Evolutionary conservation across 2,888 invertebrate species (phyloP), one percentile per base, ranked within the genome.

Genomic region (Odontocolon sp.): DNA sequence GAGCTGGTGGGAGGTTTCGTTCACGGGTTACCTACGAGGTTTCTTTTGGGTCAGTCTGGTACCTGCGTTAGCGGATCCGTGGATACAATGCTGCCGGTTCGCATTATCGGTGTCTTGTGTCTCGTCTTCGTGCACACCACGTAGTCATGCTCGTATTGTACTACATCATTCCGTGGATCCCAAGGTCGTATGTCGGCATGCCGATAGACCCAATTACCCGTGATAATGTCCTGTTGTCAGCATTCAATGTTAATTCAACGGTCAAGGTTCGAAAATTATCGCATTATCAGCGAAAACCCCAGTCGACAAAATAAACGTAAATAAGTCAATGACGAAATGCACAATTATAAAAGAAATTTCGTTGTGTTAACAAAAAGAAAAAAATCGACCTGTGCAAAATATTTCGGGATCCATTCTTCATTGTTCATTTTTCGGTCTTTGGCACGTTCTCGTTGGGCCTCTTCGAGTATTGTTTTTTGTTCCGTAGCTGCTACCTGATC

Each of bases 391-490:
- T 94, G 93, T 83, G 94, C 93, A 87, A 98, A 98, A 87, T 95
- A 92, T 38, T 93, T 91, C 0, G 98, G 95, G 54, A 92, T 83
- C 96, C 97, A 96, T 3, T 94, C 93, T 2, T 93, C 91, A 61
- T 94, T 92, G 79, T 92, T 93, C 0, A 91, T 91, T 82, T 94
- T 93, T 2, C 96, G 92, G 75, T 95, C 94, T 84, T 94, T 94
- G 0, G 96, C 95, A 0, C 94, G 92, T 11, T 92, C 92, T 3
- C 98, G 92, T 89, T 98, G 98, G 0, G 94, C 95, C 88, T 98
- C 97, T 86, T 98, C 98, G 54, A 98, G 92, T 42, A 94, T 92
- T 0, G 97, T 97, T 91, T 98, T 98, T 87, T 98, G 96, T 72
- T 96, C 96, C 0, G 98, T 98, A 0, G 98, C 98, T 1, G 94